Conservation (phyloP, 2,797 vertebrate genomes). For the Sebastes miniatus region DNA sequence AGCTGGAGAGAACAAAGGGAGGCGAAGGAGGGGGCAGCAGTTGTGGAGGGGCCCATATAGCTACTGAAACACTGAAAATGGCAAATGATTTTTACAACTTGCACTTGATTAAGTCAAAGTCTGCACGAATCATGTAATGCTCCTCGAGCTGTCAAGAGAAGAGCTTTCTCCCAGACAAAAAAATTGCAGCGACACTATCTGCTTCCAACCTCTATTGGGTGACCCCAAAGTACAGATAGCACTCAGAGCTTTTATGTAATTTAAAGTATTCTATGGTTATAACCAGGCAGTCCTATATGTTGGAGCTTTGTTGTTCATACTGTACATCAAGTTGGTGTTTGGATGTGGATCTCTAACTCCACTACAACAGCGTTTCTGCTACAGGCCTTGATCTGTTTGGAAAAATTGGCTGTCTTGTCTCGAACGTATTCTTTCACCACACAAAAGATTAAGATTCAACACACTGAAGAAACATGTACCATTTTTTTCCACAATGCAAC, state of each 20-base stretch:
- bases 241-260: slow-evolving; percentile 38
- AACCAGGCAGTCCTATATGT: background rate
- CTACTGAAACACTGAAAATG: slow-evolving; percentile 79
- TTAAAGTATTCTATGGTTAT: slow-evolving; percentile 16
- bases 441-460: background rate
- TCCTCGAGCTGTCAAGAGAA: slow-evolving; percentile 51
- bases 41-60: slow-evolving; percentile 68
- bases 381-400: background rate
- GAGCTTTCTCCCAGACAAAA: slow-evolving; percentile 33
- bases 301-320: slow-evolving; percentile 1
- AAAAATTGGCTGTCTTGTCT: background rate
- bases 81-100: slow-evolving; percentile 79
- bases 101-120: slow-evolving; percentile 77
- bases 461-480: background rate
- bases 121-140: slow-evolving; percentile 50
- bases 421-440: background rate
- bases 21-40: slow-evolving; percentile 69
- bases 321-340: slow-evolving; percentile 14
- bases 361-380: background rate
- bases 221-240: slow-evolving; percentile 28
- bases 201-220: slow-evolving; percentile 2
- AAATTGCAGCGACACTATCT: slow-evolving; percentile 44
- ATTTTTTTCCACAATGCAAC: background rate
- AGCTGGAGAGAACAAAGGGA: slow-evolving; percentile 81
- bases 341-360: background rate